Evolutionary conservation across 2,113 vertebrate species (phyloP).

Genomic region (Asarcornis scutulata): DNA sequence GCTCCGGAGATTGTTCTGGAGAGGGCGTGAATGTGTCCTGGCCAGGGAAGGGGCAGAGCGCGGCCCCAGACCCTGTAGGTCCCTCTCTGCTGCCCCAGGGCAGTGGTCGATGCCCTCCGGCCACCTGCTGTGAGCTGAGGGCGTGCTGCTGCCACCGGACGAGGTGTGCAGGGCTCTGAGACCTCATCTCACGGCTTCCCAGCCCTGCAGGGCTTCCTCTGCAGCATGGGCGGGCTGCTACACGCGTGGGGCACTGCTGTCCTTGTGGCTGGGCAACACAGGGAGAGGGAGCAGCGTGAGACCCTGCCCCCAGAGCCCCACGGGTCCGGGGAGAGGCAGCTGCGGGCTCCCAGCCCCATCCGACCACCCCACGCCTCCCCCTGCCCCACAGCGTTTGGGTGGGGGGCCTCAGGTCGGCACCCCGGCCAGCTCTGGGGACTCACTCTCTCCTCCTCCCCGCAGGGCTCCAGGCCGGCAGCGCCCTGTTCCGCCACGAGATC

Average conservation of each 20-base stretch:
- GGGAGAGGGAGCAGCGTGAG: neutral
- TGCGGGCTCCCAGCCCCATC: rapidly evolving
- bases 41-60: neutral
- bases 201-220: neutral
- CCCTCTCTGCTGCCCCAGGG: rapidly evolving
- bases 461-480: constrained; percentile 87
- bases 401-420: rapidly evolving
- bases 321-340: rapidly evolving
- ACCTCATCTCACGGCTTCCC: neutral
- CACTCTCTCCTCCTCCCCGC: rapidly evolving
- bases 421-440: rapidly evolving
- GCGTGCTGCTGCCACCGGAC: rapidly evolving
- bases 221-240: neutral
- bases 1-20: neutral
- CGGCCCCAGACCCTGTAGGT: neutral
- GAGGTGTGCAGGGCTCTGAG: rapidly evolving
- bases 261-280: rapidly evolving
- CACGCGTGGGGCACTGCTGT: rapidly evolving
- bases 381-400: neutral
- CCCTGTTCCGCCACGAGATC: constrained; percentile 93
- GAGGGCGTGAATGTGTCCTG: neutral
- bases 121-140: rapidly evolving
- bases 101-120: rapidly evolving
- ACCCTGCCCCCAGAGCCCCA: neutral
- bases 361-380: too few relatives aligned